phyloP scores from a whole-genome alignment of 1,140 invertebrate genomes.

The Neodiprion virginianus region DNA sequence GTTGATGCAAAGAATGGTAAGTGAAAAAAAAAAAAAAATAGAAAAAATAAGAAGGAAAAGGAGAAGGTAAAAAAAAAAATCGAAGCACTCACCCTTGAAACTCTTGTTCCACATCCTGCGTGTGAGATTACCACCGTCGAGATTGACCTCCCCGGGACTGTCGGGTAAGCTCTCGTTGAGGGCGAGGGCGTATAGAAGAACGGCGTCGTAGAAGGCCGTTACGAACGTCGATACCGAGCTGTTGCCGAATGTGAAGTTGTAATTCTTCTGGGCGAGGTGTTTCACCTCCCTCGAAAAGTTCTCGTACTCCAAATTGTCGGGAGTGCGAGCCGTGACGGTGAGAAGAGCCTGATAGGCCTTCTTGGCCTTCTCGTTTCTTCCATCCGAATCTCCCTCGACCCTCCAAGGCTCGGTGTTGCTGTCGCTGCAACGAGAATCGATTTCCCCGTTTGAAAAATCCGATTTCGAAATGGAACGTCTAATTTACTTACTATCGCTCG shows the following conservation, averaged over 20 bases:
- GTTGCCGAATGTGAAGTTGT: constrained; percentile 81
- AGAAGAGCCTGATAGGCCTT: constrained; percentile 90
- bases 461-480: not conserved
- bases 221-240: constrained; percentile 84
- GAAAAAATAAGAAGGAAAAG: not conserved
- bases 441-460: not conserved
- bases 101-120: constrained; percentile 90
- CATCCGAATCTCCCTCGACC: constrained; percentile 76
- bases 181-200: constrained; percentile 90
- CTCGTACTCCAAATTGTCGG: constrained; percentile 79
- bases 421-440: constrained; percentile 44
- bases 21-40: not conserved
- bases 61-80: not conserved
- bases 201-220: constrained; percentile 94
- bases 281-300: constrained; percentile 85
- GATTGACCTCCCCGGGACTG: constrained; percentile 66
- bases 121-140: constrained; percentile 70
- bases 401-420: constrained; percentile 77
- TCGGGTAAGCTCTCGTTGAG: constrained; percentile 83
- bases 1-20: not conserved
- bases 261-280: constrained; percentile 76
- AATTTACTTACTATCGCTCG: too few relatives aligned
- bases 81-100: constrained; percentile 72
- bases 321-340: constrained; percentile 87
- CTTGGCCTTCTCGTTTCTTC: constrained; percentile 83